Evolutionary conservation across 2,113 vertebrate species (phyloP), one percentile per base, ranked within the genome.

Genomic region (Theristicus caerulescens): DNA sequence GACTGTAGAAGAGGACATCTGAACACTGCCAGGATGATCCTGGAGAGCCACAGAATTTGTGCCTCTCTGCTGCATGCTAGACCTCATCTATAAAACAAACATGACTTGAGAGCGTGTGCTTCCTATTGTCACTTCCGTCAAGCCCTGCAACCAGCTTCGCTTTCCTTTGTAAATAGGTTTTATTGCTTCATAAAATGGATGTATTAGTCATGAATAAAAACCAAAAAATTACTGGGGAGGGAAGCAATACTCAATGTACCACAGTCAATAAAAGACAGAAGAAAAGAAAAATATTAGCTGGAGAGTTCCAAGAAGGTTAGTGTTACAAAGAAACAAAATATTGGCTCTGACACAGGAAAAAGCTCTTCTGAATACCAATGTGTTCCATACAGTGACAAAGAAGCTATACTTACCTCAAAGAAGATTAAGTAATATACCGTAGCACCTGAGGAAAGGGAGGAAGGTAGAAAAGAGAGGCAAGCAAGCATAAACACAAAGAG

Each of bases 321-420:
- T 44, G 46, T 95, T 95, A 96, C 79, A 90, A 91, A 96, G 91
- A 80, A 94, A 72, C 42, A 87, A 86, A 96, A 95, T 95, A 97
- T 52, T 96, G 87, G n/a, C 52, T 96, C 77, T 87, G 79, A 95
- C 90, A 96, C 42, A 72, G 57, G 73, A 83, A 73, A 95, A 91
- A 77, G 46, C 71, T 72, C 86, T 90, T 71, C 90, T 95, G 94
- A 96, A 97, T 96, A 97, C 76, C 90, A 92, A 93, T 92, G 51
- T n/a, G 42, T 19, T 89, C 81, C 46, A 79, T 42, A 38, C 12
- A 78, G 55, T 14, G 62, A 93, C 94, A 94, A 72, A 96, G 71
- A 66, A 94, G 62, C 77, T 79, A 70, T 25, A 64, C 29, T 91
- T 62, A 81, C 79, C 85, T 92, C 65, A 86, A 88, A 97, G 87